A percentile compares a stretch with the other conserved stretches of the same genome.
Conservation (phyloP, 1,140 invertebrate species). For the Pseudomyrmex flavicornis region DNA sequence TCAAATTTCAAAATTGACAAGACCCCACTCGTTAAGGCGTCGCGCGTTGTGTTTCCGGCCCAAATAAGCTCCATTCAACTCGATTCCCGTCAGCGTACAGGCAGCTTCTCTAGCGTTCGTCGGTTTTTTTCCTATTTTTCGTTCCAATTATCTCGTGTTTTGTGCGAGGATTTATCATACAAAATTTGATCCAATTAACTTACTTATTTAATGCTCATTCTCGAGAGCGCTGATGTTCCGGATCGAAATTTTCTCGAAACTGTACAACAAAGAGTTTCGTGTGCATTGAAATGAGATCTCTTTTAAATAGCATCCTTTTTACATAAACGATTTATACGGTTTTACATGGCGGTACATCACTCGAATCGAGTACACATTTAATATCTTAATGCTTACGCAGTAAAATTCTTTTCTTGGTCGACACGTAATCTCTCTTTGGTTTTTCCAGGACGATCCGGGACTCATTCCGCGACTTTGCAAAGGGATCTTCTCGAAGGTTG, state of each 20-base stretch:
- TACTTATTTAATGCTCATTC: no score
- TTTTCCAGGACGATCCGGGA: constrained; percentile 83
- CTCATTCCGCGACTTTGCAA: constrained; percentile 85
- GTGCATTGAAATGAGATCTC: background rate
- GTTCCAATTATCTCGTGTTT: background rate
- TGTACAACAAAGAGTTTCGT: background rate
- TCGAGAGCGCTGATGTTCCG: background rate
- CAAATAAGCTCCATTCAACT: constrained; percentile 30
- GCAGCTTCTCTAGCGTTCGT: no score
- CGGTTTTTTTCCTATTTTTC: background rate
- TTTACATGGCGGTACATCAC: no score
- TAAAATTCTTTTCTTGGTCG: background rate
- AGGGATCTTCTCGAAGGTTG: constrained; percentile 80
- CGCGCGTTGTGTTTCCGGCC: constrained; percentile 10
- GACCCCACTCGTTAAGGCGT: constrained; percentile 19
- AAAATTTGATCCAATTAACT: background rate
- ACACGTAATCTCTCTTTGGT: constrained; percentile 2
- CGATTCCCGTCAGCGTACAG: background rate
- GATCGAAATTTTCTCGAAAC: background rate
- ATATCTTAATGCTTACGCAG: background rate
- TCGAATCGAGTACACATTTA: background rate
- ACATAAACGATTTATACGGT: no score
- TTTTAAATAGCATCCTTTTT: background rate
- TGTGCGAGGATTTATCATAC: background rate
- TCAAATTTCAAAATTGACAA: constrained; percentile 49